These are phyloP conservation scores for Pangasius larnaudii DNA, from an alignment of 2,797 vertebrate species.

Conservation along the genomic window DNA sequence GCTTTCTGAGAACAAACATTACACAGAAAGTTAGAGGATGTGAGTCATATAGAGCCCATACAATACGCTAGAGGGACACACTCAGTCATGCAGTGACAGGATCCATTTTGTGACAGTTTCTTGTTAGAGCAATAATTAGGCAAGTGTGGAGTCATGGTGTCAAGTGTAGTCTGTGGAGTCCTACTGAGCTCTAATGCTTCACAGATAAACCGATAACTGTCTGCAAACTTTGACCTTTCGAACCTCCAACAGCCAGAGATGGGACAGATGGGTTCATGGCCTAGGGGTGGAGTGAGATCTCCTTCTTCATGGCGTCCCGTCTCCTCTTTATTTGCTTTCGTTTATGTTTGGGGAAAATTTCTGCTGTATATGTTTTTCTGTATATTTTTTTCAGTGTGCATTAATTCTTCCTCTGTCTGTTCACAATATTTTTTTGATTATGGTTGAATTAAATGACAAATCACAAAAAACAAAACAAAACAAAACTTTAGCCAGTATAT, in stretches of 20 bases:
- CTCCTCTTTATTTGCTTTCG: background rate
- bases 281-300: conserved; percentile 45
- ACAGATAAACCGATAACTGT: conserved; percentile 71
- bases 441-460: background rate
- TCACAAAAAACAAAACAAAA: too few species aligned
- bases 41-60: background rate
- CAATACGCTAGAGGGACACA: background rate
- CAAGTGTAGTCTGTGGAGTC: background rate
- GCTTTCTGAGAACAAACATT: background rate
- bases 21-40: background rate
- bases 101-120: background rate
- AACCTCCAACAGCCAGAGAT: conserved; percentile 60
- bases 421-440: background rate
- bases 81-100: background rate
- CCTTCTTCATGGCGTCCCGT: background rate
- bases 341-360: background rate
- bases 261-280: conserved; percentile 66
- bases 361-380: background rate
- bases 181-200: conserved; percentile 31
- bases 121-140: background rate
- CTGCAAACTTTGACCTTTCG: conserved; percentile 71
- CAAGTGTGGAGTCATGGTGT: background rate
- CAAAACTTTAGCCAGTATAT: background rate
- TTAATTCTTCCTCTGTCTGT: background rate
- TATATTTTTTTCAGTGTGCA: background rate